Evolutionary conservation across 2,888 invertebrate species (phyloP).

Genomic region (Cosmia trapezina): DNA sequence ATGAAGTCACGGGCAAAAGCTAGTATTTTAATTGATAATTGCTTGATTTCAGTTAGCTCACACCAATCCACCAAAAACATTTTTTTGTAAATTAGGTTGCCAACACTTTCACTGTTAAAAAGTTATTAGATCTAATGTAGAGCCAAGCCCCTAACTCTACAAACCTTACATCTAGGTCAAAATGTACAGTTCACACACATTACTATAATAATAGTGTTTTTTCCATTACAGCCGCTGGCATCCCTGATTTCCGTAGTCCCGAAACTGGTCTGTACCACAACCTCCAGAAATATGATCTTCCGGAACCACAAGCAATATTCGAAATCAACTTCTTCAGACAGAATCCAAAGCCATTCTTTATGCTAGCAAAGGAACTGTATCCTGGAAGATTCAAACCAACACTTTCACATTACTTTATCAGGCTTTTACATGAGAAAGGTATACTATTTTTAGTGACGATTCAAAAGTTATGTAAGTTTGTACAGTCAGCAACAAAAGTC

Average conservation of each 20-base stretch:
- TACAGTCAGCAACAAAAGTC: too few relatives aligned
- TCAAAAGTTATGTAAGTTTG: background rate
- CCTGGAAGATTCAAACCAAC: slow-evolving; percentile 97
- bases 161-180: too few relatives aligned
- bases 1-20: too few relatives aligned
- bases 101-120: too few relatives aligned
- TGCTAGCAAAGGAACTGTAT: slow-evolving; percentile 96
- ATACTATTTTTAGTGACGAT: slow-evolving; percentile 15
- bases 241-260: slow-evolving; percentile 98
- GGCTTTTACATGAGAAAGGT: slow-evolving; percentile 95
- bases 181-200: too few relatives aligned
- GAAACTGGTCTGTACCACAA: slow-evolving; percentile 98
- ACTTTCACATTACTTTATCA: slow-evolving; percentile 96
- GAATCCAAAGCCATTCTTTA: slow-evolving; percentile 98
- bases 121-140: too few relatives aligned
- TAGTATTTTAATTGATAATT: too few relatives aligned
- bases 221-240: slow-evolving; percentile 95
- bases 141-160: too few relatives aligned
- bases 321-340: slow-evolving; percentile 96
- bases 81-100: too few relatives aligned
- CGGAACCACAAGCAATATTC: slow-evolving; percentile 97
- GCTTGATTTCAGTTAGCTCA: too few relatives aligned
- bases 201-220: background rate
- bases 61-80: too few relatives aligned
- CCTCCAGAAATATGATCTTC: slow-evolving; percentile 96